phyloP scores from a whole-genome alignment of 30 jellyfish, hydroid and myxozoan genomes.

The Nemopilema nomurai region DNA sequence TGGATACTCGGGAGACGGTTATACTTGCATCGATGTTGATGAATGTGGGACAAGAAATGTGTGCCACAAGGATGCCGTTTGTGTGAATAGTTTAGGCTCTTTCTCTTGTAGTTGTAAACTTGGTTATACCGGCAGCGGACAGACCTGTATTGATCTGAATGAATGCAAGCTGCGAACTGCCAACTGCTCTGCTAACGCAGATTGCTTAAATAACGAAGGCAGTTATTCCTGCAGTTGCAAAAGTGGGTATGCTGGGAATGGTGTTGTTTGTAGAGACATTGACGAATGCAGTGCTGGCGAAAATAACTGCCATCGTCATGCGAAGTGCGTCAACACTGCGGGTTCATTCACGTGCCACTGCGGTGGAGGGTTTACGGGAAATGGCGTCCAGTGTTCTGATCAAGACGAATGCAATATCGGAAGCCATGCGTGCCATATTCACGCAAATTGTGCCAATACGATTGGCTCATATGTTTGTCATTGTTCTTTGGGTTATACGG shows the following conservation, averaged over 20 bases:
- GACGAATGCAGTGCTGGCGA: conserved; percentile 42
- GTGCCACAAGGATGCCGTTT: conserved; percentile 40
- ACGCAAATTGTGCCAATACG: conserved; percentile 46
- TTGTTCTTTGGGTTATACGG: conserved; percentile 38
- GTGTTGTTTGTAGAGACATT: conserved; percentile 47
- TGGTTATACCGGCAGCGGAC: conserved; percentile 82
- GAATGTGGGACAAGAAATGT: neutral
- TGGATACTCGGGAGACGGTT: conserved; percentile 78
- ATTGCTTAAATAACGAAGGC: conserved; percentile 43
- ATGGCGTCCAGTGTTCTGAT: conserved; percentile 49
- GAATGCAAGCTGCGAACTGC: conserved; percentile 33
- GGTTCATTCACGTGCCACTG: conserved; percentile 59
- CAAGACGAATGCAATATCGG: conserved; percentile 50
- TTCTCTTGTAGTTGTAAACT: conserved; percentile 24
- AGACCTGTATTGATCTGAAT: conserved; percentile 51
- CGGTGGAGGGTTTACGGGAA: conserved; percentile 48
- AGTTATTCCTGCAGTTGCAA: conserved; percentile 35
- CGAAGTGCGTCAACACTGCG: conserved; percentile 32
- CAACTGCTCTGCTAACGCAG: conserved; percentile 43
- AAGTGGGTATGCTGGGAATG: conserved; percentile 63
- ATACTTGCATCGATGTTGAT: conserved; percentile 37
- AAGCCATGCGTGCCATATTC: conserved; percentile 34
- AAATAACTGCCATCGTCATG: conserved; percentile 41
- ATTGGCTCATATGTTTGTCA: conserved; percentile 39
- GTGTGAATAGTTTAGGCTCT: conserved; percentile 28